phyloP scores from a whole-genome alignment of 2,113 vertebrate species.

The Aldabrachelys gigantea region DNA sequence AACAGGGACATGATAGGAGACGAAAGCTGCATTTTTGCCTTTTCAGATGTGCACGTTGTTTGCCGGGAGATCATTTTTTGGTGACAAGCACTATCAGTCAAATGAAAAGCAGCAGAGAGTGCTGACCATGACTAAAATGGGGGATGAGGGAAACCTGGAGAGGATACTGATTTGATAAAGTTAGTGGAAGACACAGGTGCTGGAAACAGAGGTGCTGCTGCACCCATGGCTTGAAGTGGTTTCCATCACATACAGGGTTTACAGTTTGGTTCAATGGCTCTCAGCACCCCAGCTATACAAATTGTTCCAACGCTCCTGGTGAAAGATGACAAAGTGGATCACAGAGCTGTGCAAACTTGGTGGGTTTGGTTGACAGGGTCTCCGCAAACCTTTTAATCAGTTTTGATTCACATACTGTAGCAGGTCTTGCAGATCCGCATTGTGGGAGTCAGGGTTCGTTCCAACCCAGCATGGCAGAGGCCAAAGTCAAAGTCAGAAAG shows the following conservation, averaged over 20 bases:
- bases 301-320: background rate
- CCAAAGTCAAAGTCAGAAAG: background rate
- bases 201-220: no score
- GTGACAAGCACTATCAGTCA: background rate
- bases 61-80: background rate
- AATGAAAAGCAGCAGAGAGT: background rate
- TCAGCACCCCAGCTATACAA: no score
- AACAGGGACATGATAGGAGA: background rate
- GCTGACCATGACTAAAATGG: background rate
- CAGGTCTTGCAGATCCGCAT: background rate
- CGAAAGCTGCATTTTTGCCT: background rate
- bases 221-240: no score
- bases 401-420: background rate
- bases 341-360: rapidly evolving
- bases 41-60: background rate
- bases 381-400: rapidly evolving
- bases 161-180: background rate
- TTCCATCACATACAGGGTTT: no score
- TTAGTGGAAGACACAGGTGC: background rate
- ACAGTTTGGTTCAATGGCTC: no score
- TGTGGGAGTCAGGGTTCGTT: background rate
- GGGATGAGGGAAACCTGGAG: background rate
- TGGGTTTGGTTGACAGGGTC: background rate
- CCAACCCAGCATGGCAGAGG: background rate
- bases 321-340: background rate